Conservation (phyloP, 2,797 vertebrate species). For the Sebastes elongatus region DNA sequence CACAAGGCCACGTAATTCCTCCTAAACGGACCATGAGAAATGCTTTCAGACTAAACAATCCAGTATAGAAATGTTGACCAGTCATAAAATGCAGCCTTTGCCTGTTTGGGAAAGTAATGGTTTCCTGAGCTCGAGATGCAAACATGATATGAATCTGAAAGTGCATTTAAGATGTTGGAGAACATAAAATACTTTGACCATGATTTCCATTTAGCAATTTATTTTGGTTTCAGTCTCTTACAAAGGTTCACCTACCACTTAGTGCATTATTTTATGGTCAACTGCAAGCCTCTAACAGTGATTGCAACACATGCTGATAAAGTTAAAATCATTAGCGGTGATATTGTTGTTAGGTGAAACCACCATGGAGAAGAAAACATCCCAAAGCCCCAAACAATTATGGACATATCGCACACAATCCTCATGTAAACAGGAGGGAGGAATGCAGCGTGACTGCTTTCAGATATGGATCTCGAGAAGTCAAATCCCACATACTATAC, state of each 20-base stretch:
- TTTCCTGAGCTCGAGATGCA: not conserved
- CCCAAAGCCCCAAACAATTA: slow-evolving; percentile 74
- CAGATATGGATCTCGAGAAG: slow-evolving; percentile 60
- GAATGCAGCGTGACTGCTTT: slow-evolving; percentile 57
- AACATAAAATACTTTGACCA: not conserved
- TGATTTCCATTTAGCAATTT: not conserved
- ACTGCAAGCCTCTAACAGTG: slow-evolving; percentile 14
- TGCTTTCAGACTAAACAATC: slow-evolving; percentile 53
- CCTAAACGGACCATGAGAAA: slow-evolving; percentile 15
- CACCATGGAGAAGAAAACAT: slow-evolving; percentile 61
- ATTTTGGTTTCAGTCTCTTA: slow-evolving; percentile 11
- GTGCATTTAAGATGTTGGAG: slow-evolving; percentile 1
- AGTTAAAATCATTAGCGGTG: slow-evolving; percentile 65
- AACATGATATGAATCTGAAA: slow-evolving; percentile 22
- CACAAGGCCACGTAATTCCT: slow-evolving; percentile 40
- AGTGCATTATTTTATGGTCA: slow-evolving; percentile 32
- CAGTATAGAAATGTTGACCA: slow-evolving; percentile 11
- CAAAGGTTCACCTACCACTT: slow-evolving; percentile 16
- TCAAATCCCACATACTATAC: slow-evolving; percentile 42
- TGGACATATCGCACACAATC: slow-evolving; percentile 60
- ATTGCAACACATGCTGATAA: slow-evolving; percentile 56
- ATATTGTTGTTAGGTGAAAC: slow-evolving; percentile 58
- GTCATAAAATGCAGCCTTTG: slow-evolving; percentile 22
- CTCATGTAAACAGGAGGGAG: slow-evolving; percentile 54
- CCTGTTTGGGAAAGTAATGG: slow-evolving; percentile 6